Evolutionary conservation across 2,797 vertebrate species (phyloP), one percentile per base, ranked within the genome.

Genomic region (Linurgus olivaceus): DNA sequence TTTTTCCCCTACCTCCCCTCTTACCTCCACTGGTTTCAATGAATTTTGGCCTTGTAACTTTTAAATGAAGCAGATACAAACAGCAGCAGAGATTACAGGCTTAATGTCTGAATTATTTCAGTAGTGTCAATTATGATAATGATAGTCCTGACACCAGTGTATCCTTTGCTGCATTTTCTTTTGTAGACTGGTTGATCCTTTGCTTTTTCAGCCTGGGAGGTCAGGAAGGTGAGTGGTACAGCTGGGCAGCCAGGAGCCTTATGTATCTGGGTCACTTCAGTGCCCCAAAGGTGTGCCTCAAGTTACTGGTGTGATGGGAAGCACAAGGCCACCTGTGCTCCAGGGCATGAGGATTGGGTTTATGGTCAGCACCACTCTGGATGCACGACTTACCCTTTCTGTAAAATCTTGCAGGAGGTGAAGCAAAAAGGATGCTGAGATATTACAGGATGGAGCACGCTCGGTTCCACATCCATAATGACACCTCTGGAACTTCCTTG

Each of bases 191-290:
- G 65, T 65, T 78, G 85, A 93, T 86, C 85, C 66, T 88, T 66
- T 88, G 85, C 54, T 84, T 77, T 90, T 70, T 72, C 45, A 90
- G 88, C 71, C 66, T 29, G 42, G 51, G 82, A 66, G 93, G 91
- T 96, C 93, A 93, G 66, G 79, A 92, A 82, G 91, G 88, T 85
- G 92, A 96, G 65, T 35, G 45, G 88, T 86, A 73, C 85, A 94
- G 82, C 73, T 86, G 87, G 95, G 89, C 70, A 94, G 85, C 37
- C 67, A 83, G 62, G 54, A 95, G 85, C 66, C 33, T 45, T 11
- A 7, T 24, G 62, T 8, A 61, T 67, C 55, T 81, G 86, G 66
- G 82, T 93, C 76, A 70, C 55, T 37, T 66, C 79, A 61, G 82
- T 55, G 73, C 44, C 85, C 70, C 76, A 84, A 72, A 94, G 66